phyloP scores from a whole-genome alignment of 2,888 invertebrate genomes.

The Oscheius onirici region DNA sequence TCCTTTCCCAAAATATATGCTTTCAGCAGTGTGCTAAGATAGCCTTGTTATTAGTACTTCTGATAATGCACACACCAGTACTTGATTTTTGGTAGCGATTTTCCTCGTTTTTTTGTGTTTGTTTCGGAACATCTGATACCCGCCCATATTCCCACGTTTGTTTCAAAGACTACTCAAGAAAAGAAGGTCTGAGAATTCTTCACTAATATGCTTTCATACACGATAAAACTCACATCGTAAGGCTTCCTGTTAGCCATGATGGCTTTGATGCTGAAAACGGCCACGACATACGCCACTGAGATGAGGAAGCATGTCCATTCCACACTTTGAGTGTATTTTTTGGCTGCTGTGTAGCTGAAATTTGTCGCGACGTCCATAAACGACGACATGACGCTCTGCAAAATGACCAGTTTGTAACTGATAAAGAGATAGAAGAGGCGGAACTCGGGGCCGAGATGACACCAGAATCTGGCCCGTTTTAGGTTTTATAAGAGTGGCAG shows the following conservation, averaged over 20 bases:
- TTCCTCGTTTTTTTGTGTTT: too few species aligned
- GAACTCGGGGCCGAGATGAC: neutral
- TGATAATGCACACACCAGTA: too few species aligned
- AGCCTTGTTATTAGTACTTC: too few species aligned
- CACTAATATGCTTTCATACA: neutral
- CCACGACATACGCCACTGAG: slow-evolving; percentile 64
- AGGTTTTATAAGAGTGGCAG: slow-evolving; percentile 23
- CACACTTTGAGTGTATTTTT: slow-evolving; percentile 47
- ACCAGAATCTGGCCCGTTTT: neutral
- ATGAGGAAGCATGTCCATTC: slow-evolving; percentile 54
- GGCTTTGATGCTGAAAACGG: slow-evolving; percentile 65
- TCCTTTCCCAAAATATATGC: too few species aligned
- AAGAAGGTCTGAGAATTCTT: too few species aligned
- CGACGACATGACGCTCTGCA: slow-evolving; percentile 14
- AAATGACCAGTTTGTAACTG: neutral
- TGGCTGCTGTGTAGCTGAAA: slow-evolving; percentile 55
- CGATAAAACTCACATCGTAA: slow-evolving; percentile 50
- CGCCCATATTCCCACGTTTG: too few species aligned
- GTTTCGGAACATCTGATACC: too few species aligned
- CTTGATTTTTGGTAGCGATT: too few species aligned
- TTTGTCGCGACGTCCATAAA: slow-evolving; percentile 50
- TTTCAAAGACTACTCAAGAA: too few species aligned
- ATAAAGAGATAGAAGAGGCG: neutral
- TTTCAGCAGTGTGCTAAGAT: too few species aligned
- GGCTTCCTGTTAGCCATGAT: slow-evolving; percentile 65